Evolutionary conservation across 2,797 vertebrate species (phyloP).

Genomic region (Eulemur rubriventer): DNA sequence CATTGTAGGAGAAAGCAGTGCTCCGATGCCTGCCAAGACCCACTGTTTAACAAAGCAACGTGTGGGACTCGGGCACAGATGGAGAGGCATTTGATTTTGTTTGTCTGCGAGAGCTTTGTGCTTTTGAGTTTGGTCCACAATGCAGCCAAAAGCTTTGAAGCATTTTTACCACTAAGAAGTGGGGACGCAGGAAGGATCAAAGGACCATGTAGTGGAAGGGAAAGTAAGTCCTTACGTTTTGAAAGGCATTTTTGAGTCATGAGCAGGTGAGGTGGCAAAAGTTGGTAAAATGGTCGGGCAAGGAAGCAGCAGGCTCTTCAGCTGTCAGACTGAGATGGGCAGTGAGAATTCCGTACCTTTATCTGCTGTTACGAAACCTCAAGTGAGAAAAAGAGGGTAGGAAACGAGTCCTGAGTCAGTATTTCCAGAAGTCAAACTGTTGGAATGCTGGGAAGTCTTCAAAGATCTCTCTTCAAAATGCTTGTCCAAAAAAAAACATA

Average conservation of each 20-base stretch:
- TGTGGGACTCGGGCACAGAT: neutral
- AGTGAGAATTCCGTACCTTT: neutral
- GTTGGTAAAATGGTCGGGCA: neutral
- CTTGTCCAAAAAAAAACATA: neutral
- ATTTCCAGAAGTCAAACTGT: constrained; percentile 40
- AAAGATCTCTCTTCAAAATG: neutral
- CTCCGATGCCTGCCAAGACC: neutral
- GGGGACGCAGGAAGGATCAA: neutral
- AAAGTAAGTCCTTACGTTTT: neutral
- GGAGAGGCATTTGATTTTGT: neutral
- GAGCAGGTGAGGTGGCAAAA: neutral
- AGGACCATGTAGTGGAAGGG: neutral
- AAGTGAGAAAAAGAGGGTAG: neutral
- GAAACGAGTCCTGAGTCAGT: neutral
- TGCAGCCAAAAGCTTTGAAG: neutral
- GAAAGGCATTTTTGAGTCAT: neutral
- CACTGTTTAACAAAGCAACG: neutral
- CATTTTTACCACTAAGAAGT: neutral
- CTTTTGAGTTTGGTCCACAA: constrained; percentile 19
- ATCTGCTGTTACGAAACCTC: neutral
- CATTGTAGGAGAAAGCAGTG: neutral
- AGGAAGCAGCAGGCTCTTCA: neutral
- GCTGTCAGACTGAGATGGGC: neutral
- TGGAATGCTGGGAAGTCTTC: neutral
- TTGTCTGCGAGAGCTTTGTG: constrained; percentile 9